Evolutionary conservation across 2,888 invertebrate genomes (phyloP).

Genomic region (Limnephilus marmoratus): DNA sequence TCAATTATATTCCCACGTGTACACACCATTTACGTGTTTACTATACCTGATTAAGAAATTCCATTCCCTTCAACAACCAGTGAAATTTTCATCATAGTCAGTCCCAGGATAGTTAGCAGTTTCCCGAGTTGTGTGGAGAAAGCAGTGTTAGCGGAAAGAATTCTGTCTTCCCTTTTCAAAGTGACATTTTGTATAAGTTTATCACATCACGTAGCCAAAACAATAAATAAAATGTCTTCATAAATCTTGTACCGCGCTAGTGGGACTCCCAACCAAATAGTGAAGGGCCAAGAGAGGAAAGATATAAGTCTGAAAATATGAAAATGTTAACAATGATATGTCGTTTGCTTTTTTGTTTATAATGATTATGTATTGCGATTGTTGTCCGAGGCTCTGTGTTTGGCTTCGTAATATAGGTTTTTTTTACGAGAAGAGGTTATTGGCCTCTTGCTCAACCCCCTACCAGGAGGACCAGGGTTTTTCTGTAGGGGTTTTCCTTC

Average conservation of each 20-base stretch:
- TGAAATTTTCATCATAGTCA: not conserved
- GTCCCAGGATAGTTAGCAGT: not conserved
- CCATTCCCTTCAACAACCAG: not conserved
- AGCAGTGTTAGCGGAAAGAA: not conserved
- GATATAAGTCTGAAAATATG: not conserved
- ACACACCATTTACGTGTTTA: not conserved
- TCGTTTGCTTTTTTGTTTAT: not conserved
- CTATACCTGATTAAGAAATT: not conserved
- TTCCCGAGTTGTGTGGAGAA: not conserved
- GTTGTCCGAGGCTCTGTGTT: too few relatives aligned
- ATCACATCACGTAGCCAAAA: constrained; percentile 10
- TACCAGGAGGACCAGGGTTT: too few relatives aligned
- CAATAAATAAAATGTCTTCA: constrained; percentile 23
- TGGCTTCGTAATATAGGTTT: too few relatives aligned
- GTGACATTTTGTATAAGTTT: constrained; percentile 22
- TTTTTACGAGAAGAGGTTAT: too few relatives aligned
- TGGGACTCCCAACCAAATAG: not conserved
- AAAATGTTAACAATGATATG: not conserved
- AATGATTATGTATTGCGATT: too few relatives aligned
- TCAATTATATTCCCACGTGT: too few relatives aligned
- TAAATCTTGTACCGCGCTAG: constrained; percentile 20
- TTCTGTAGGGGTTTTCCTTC: too few relatives aligned
- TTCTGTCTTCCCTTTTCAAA: constrained; percentile 9
- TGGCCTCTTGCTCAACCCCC: too few relatives aligned
- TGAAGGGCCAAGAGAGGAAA: not conserved